Conservation (phyloP, 2,113 vertebrate genomes). For the Crypturellus undulatus region DNA sequence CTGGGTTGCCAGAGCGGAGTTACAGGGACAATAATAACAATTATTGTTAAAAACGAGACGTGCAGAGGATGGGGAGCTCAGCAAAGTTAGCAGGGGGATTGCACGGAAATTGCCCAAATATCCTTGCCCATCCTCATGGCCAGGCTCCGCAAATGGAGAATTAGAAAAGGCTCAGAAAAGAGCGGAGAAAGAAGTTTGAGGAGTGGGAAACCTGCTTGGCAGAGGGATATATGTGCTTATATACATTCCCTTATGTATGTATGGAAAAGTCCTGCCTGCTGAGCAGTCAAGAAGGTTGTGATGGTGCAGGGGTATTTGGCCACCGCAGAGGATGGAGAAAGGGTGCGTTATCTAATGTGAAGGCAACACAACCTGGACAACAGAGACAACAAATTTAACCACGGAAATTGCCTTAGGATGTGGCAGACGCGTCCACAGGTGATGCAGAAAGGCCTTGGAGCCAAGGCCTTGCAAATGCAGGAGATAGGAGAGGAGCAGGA, state of each 20-base stretch:
- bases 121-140: background rate
- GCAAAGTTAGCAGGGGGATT: background rate
- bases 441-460: background rate
- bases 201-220: background rate
- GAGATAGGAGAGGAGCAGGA: background rate
- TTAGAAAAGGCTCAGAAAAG: background rate
- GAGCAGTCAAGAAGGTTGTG: background rate
- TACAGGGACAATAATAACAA: background rate
- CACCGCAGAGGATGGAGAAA: background rate
- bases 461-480: background rate
- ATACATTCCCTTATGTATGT: too few relatives aligned
- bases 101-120: background rate
- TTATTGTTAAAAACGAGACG: background rate
- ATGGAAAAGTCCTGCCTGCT: background rate
- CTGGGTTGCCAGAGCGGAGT: rapidly evolving
- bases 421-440: rapidly evolving
- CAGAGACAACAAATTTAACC: background rate
- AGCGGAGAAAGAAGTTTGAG: background rate
- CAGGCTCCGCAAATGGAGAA: background rate
- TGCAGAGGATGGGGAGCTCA: background rate
- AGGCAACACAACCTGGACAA: background rate
- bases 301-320: background rate
- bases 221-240: too few relatives aligned
- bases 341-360: rapidly evolving
- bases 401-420: background rate